Evolutionary conservation across 2,888 invertebrate genomes (phyloP), one percentile per base, ranked within the genome.

Genomic region (Polyommatus iphigenia): DNA sequence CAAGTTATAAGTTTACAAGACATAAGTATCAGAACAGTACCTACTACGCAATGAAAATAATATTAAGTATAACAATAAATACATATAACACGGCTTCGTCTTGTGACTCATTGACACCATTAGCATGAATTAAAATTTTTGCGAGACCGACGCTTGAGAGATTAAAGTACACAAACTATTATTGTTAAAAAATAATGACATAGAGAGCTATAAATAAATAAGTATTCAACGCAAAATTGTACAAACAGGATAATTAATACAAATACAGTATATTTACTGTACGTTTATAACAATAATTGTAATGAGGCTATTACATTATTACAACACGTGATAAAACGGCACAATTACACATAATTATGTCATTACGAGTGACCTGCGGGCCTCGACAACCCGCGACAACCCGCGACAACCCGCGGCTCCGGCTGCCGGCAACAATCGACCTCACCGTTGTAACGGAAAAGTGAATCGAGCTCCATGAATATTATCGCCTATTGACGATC

Each of bases 291-390:
- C 29, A 67, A 67, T 67, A 67, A 29, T 29, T 15, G 0, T 29
- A 67, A 29, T 67, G 29, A 67, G 67, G 67, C 18, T 67, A 67
- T 32, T 32, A 32, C 15, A 32, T 29, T 67, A 67, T 67, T 67
- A 24, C 24, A 29, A 67, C 29, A 67, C 15, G 67, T 6, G 67
- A 67, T 15, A 67, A 24, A 62, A 18, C 67, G 29, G 62, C 24
- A 24, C 15, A 67, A 67, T 67, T 67, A 67, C 18, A 29, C 29
- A 15, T 67, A 67, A 67, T 67, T 67, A 67, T 67, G 67, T 67
- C 67, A 67, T 67, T 32, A 67, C 67, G 29, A 29, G 67, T 67
- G 29, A 67, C 67, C 67, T 18, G 20, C n/a, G 36, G 50, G 13
- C 50, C 50, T 1, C 50, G 10, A 50, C 50, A 50, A 50, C 50